Base-by-base conservation (phyloP, 2,797 vertebrate genomes). In the Orientallactaga sibirica region DNA sequence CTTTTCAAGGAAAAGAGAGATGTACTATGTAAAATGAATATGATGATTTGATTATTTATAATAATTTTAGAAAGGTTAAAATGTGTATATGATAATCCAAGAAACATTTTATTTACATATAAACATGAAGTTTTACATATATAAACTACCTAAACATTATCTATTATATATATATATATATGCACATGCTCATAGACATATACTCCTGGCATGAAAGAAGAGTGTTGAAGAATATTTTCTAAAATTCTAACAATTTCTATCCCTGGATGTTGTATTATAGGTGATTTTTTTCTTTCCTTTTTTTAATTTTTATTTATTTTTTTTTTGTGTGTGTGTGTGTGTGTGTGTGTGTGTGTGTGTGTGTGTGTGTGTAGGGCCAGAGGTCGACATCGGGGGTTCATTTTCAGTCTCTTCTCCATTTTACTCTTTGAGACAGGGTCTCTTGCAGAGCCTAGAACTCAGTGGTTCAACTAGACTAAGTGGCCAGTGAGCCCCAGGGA, bases 51-150 rank as follows among this genome's bases (percentile, higher is more conserved):
- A 68, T 93, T 73, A 89, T 37, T 70, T 64, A 62, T 25, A 62
- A 86, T 79, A 67, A 84, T 48, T 86, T 93, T 86, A 87, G 80
- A 93, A 86, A 92, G 48, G 15, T 70, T 91, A 81, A 96, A 92
- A 80, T 82, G 10, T 78, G 0, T n/a, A 73, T 27, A 37, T 89
- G 41, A 27, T 27, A 76, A 25, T 33, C 55, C 61, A 85, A 37
- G 91, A 88, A 95, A 70, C 74, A 25, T 24, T 58, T 4, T 77
- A 5, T 76, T 0, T 76, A 9, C 86, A 2, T 27, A 48, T 85
- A 94, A 24, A 81, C 4, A 25, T 61, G 41, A 19, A 88, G 37
- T 37, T 67, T 48, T 29, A 5, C 43, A 22, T 55, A 83, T 76
- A 19, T 91, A 41, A 86, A 74, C 25, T 64, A 75, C 41, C 27